Evolutionary conservation across 2,797 vertebrate species (phyloP), one percentile per base, ranked within the genome.

Genomic region (Trachurus trachurus): DNA sequence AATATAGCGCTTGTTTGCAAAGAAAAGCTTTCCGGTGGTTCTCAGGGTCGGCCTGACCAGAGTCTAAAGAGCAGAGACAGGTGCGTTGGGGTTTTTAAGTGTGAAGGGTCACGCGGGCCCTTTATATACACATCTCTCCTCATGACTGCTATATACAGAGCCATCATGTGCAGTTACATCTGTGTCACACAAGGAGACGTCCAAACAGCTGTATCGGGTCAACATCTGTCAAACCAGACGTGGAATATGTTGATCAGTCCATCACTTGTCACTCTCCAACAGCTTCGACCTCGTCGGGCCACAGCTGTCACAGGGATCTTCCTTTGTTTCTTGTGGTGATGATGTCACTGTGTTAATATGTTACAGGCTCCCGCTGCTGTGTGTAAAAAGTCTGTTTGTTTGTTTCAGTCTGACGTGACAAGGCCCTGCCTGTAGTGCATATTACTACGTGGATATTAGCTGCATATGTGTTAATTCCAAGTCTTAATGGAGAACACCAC

Each of bases 71-170:
- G 83, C 83, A 82, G 76, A 91, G 93, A 83, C 89, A 92, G 91
- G 90, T 94, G 92, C 88, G 39, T 85, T 15, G 15, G 65, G 67
- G 40, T 84, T 86, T 88, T 79, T 91, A 93, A 93, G 91, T 91
- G 90, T 85, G 53, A 85, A 87, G 84, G 84, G 82, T 91, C 88
- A 88, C 81, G 66, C 64, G 26, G 21, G 72, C 74, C 74, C 70
- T 91, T 88, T 82, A 89, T 89, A 67, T 90, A 91, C 85, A 91
- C 78, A 45, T 71, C 34, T 75, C 66, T 66, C 57, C 60, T 47
- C 11, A 42, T 12, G 0, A 19, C 45, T 62, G 2, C 69, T 88
- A 88, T 83, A 70, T 82, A 90, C 87, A 91, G 58, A 88, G 84
- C 73, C 68, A 49, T 74, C 78, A 76, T 68, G 64, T 74, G 78